Conservation (phyloP, 2,888 invertebrate genomes). For the Sphaerophoria taeniata region DNA sequence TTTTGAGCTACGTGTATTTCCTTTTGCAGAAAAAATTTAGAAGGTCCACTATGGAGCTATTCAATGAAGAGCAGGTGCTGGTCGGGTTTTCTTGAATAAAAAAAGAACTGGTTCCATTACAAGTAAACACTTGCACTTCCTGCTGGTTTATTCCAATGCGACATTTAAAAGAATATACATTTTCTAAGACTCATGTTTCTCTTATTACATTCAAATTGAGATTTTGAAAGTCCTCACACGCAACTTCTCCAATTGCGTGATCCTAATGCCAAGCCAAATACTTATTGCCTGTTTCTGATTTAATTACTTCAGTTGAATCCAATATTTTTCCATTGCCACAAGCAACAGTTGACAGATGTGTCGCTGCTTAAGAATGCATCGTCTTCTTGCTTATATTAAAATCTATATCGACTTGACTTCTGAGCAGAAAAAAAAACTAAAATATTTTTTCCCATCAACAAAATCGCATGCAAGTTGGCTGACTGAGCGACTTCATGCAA, state of each 20-base stretch:
- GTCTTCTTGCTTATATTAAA: no score
- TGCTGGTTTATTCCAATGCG: no score
- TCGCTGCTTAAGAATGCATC: constrained; percentile 10
- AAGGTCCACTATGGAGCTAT: no score
- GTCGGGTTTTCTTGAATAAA: no score
- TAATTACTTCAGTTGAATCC: constrained; percentile 2
- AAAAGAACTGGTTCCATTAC: no score
- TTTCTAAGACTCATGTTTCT: no score
- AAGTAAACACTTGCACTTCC: no score
- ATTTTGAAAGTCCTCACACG: constrained; percentile 1
- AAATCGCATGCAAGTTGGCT: not conserved
- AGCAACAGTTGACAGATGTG: constrained; percentile 35
- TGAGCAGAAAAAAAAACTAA: not conserved
- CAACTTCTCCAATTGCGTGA: constrained; percentile 4
- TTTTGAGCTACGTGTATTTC: no score
- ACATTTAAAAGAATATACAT: no score
- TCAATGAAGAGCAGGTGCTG: no score
- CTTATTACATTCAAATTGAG: not conserved
- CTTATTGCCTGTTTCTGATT: not conserved
- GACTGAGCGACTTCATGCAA: constrained; percentile 7
- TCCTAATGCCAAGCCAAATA: not conserved
- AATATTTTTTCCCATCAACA: constrained; percentile 18
- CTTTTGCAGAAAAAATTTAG: no score
- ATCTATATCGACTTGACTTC: no score
- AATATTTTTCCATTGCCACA: not conserved